These are phyloP conservation scores for Python bivittatus DNA, from an alignment of 2,113 vertebrate genomes.

Conservation along the genomic window DNA sequence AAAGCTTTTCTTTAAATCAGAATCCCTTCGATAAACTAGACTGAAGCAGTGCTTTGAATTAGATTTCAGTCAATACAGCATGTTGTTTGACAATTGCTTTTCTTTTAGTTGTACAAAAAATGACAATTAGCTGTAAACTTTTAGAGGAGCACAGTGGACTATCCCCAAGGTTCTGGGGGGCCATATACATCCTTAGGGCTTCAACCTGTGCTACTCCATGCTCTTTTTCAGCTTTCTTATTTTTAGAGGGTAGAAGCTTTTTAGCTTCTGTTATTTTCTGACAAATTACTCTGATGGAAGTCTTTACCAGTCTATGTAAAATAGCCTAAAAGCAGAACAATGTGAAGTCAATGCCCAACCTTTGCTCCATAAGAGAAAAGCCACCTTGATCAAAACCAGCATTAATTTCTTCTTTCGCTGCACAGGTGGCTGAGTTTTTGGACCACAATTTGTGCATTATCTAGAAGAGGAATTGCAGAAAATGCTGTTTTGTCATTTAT, in stretches of 20 bases:
- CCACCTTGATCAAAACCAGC: neutral
- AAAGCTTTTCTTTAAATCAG: neutral
- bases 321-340: neutral
- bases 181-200: no score
- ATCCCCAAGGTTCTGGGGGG: neutral
- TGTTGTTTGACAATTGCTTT: neutral
- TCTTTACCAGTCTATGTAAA: neutral
- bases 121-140: neutral
- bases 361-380: no score
- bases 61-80: neutral
- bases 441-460: neutral
- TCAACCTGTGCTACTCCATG: neutral
- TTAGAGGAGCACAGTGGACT: neutral
- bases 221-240: neutral
- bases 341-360: neutral
- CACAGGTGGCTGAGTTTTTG: neutral
- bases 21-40: neutral
- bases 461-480: neutral
- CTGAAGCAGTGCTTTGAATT: neutral
- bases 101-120: neutral
- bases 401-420: neutral
- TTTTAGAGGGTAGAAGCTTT: neutral
- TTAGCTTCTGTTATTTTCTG: neutral
- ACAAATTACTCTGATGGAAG: neutral
- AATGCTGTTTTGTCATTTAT: neutral